These are phyloP conservation scores for Intellagama lesueurii DNA, from an alignment of 2,797 vertebrate species.

Conservation along the genomic window DNA sequence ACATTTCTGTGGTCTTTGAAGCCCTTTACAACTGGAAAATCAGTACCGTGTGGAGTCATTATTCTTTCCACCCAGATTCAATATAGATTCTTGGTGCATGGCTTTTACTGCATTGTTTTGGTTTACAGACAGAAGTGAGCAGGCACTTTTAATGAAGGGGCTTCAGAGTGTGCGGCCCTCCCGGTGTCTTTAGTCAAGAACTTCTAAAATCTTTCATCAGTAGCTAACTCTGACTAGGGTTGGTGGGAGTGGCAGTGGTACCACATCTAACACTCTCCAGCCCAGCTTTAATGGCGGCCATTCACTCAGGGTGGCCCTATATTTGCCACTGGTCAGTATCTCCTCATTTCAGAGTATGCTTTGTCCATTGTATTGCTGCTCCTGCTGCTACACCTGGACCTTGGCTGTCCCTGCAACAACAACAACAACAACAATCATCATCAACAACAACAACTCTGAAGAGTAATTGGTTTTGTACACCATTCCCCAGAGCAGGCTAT, in stretches of 20 bases:
- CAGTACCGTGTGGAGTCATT: neutral
- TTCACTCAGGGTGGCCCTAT: neutral
- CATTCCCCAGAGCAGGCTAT: no score
- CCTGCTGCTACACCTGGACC: no score
- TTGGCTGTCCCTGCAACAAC: no score
- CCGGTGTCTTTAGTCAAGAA: neutral
- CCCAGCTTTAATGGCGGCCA: neutral
- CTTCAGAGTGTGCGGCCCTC: neutral
- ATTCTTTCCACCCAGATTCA: neutral
- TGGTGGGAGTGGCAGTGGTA: neutral
- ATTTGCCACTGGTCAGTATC: neutral
- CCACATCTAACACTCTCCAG: neutral
- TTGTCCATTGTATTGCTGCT: neutral
- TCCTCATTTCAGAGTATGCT: no score
- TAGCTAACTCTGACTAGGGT: neutral
- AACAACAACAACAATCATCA: no score
- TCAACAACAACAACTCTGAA: no score
- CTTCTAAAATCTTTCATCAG: neutral
- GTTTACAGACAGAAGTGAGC: neutral
- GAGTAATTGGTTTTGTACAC: no score
- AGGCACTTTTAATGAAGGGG: neutral
- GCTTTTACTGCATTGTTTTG: neutral
- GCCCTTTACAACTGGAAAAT: constrained; percentile 3
- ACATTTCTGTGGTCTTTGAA: constrained; percentile 11
- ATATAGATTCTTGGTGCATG: neutral